Conservation (phyloP, 1,140 invertebrate species). For the Latrodectus geometricus region DNA sequence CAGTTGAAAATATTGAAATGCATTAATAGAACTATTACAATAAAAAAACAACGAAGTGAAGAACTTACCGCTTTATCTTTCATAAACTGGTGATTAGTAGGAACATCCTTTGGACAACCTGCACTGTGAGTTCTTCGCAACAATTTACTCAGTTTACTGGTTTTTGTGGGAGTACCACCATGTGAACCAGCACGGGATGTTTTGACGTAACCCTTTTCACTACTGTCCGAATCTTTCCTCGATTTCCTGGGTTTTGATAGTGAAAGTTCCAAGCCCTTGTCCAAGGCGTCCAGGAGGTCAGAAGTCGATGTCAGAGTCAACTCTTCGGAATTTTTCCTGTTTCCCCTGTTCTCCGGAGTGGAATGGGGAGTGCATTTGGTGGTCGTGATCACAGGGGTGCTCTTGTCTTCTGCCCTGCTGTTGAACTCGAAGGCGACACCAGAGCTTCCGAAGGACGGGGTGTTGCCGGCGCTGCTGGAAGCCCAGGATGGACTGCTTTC, state of each 20-base stretch:
- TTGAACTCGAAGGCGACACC: slow-evolving; percentile 64
- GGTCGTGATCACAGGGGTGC: slow-evolving; percentile 35
- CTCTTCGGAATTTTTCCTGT: background rate
- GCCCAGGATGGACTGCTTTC: slow-evolving; percentile 64
- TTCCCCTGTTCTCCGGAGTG: background rate
- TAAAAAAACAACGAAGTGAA: background rate
- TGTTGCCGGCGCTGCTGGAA: slow-evolving; percentile 62
- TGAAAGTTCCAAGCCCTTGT: slow-evolving; percentile 15
- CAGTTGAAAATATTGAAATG: too few species aligned
- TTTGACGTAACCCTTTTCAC: slow-evolving; percentile 61
- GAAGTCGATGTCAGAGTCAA: background rate
- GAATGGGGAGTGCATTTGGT: slow-evolving; percentile 37
- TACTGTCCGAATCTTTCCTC: slow-evolving; percentile 19
- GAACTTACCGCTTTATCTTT: slow-evolving; percentile 63
- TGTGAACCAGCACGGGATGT: background rate
- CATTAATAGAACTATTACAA: background rate
- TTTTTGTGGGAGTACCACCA: slow-evolving; percentile 63
- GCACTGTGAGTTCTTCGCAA: slow-evolving; percentile 69
- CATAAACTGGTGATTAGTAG: slow-evolving; percentile 68
- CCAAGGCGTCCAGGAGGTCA: slow-evolving; percentile 18
- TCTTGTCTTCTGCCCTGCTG: slow-evolving; percentile 61
- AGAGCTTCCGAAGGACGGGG: slow-evolving; percentile 61
- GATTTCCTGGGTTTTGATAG: slow-evolving; percentile 21
- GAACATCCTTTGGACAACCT: slow-evolving; percentile 70
- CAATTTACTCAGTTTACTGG: slow-evolving; percentile 66